Percentiles rank a stretch among this genome's conserved stretches.
Evolutionary conservation across 1,140 invertebrate species (phyloP).

Genomic region (Portunus trituberculatus): DNA sequence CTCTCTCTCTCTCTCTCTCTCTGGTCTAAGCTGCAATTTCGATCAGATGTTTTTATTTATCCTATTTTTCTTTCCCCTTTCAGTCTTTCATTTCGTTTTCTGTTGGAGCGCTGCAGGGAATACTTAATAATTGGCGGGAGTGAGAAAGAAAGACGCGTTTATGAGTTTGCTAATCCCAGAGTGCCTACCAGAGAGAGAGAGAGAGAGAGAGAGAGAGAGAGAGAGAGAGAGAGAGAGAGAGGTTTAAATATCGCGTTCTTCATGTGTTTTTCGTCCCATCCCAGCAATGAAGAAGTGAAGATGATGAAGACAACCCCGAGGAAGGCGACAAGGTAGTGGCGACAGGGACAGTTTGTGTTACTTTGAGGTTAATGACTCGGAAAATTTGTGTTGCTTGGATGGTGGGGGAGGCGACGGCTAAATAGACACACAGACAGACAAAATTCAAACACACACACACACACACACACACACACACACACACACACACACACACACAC

Average conservation of each 20-base stretch:
- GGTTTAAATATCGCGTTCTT: neutral
- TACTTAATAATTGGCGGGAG: neutral
- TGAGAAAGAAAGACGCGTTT: neutral
- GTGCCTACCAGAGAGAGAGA: neutral
- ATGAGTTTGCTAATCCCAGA: too few species aligned
- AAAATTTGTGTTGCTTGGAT: too few species aligned
- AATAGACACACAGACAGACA: too few species aligned
- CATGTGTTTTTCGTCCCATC: neutral
- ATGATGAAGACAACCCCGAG: neutral
- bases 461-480: neutral
- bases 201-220: conserved; percentile 24
- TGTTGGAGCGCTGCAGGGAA: too few species aligned
- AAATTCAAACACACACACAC: neutral
- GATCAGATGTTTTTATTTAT: too few species aligned
- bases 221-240: conserved; percentile 18
- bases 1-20: too few species aligned
- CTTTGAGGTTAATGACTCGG: too few species aligned
- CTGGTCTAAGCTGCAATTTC: too few species aligned
- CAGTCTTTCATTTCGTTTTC: too few species aligned
- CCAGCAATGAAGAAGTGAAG: neutral
- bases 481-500: conserved; percentile 16
- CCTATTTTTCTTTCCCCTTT: too few species aligned
- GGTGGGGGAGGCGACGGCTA: too few species aligned
- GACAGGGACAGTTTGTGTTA: too few species aligned
- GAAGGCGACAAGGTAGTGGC: neutral